phyloP scores from a whole-genome alignment of 2,888 invertebrate species.

The Panopea generosa region DNA sequence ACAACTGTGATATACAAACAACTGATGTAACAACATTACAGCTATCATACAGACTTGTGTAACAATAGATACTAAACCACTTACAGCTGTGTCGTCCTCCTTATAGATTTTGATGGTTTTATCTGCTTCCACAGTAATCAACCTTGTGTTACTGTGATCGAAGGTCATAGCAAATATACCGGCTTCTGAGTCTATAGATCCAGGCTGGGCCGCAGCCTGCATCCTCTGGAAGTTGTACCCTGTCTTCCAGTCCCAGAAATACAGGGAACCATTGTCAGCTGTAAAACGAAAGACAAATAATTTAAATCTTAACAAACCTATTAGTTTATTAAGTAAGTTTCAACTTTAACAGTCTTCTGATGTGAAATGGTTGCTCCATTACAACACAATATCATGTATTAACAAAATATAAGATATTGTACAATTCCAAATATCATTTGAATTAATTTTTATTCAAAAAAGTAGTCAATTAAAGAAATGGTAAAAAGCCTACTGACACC shows the following conservation, averaged over 20 bases:
- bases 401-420: too few relatives aligned
- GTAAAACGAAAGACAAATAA: conserved; percentile 38
- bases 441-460: too few relatives aligned
- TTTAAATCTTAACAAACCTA: neutral
- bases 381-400: too few relatives aligned
- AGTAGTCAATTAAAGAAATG: too few relatives aligned
- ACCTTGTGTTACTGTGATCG: conserved; percentile 96
- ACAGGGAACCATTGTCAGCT: conserved; percentile 98
- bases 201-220: conserved; percentile 97
- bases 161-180: conserved; percentile 98
- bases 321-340: neutral
- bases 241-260: conserved; percentile 99
- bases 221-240: conserved; percentile 97
- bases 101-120: conserved; percentile 99
- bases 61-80: too few relatives aligned
- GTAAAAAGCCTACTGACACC: too few relatives aligned
- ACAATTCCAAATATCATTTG: too few relatives aligned
- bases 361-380: neutral
- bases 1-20: too few relatives aligned
- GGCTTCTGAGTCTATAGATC: conserved; percentile 99
- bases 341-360: neutral
- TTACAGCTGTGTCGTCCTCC: conserved; percentile 95
- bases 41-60: too few relatives aligned
- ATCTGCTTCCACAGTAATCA: conserved; percentile 99
- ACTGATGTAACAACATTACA: too few relatives aligned